A percentile compares a stretch with the other conserved stretches of the same genome.
phyloP scores from a whole-genome alignment of 2,113 vertebrate genomes.

The Rhinoderma darwinii region DNA sequence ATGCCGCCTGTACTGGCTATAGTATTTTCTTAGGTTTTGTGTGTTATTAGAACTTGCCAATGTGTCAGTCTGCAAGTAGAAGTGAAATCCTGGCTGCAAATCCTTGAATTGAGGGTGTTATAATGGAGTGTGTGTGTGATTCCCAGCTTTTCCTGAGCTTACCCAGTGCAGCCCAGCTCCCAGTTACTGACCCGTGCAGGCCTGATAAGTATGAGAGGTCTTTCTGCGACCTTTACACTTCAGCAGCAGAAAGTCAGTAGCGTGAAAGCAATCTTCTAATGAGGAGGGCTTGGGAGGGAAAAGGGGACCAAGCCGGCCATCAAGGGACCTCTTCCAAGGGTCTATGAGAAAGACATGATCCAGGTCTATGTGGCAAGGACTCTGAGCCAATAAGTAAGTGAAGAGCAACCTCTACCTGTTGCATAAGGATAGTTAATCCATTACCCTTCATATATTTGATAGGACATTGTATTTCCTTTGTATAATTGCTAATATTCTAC shows the following conservation, averaged over 20 bases:
- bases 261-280: conserved; percentile 53
- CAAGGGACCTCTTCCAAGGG: conserved; percentile 38
- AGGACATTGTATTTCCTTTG: not conserved
- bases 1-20: not conserved
- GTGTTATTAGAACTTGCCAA: conserved; percentile 32
- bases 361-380: conserved; percentile 35
- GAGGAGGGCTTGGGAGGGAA: conserved; percentile 41
- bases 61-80: conserved; percentile 44
- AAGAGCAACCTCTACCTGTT: conserved; percentile 38
- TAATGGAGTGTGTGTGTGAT: conserved; percentile 45
- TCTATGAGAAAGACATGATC: conserved; percentile 28
- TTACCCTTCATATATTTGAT: not conserved
- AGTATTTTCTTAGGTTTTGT: conserved; percentile 22
- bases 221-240: conserved; percentile 26
- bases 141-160: conserved; percentile 36
- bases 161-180: not conserved
- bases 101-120: conserved; percentile 40
- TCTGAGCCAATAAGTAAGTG: conserved; percentile 52
- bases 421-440: not conserved
- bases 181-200: conserved; percentile 43
- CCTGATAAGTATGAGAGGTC: not conserved
- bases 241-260: conserved; percentile 33
- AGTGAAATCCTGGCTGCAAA: conserved; percentile 38
- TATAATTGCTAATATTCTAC: not conserved
- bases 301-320: not conserved